These are phyloP conservation scores for Fistularia tabacaria DNA, from an alignment of 2,797 vertebrate genomes.

Conservation along the genomic window DNA sequence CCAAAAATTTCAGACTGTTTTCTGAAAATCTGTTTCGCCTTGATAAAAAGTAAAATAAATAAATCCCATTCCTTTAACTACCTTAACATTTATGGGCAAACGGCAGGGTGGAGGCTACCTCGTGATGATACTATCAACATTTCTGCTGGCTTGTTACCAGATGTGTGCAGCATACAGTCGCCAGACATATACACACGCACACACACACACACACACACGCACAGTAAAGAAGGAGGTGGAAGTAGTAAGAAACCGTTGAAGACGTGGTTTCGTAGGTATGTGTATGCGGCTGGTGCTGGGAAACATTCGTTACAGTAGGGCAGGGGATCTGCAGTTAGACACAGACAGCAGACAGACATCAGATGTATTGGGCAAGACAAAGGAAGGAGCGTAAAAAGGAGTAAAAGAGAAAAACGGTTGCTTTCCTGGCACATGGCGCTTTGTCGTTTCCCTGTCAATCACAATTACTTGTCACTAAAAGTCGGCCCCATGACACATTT, in stretches of 20 bases:
- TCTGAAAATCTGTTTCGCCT: too few species aligned
- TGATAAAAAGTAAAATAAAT: too few species aligned
- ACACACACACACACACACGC: conserved; percentile 39
- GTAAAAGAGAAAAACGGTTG: conserved; percentile 2
- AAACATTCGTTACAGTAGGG: conserved; percentile 84
- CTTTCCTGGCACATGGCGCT: not conserved
- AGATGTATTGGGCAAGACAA: conserved; percentile 13
- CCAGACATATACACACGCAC: conserved; percentile 40
- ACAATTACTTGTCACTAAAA: too few species aligned
- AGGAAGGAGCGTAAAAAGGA: conserved; percentile 4
- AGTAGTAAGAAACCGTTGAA: conserved; percentile 92
- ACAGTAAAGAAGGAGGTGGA: conserved; percentile 78
- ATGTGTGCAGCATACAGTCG: conserved; percentile 44
- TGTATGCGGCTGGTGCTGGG: conserved; percentile 87
- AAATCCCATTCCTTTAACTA: too few species aligned
- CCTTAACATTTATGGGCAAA: too few species aligned
- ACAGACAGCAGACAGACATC: conserved; percentile 14
- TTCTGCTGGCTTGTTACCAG: conserved; percentile 61
- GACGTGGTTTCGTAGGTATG: conserved; percentile 85
- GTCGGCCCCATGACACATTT: too few species aligned
- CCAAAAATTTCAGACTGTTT: too few species aligned
- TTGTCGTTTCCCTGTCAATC: conserved; percentile 8
- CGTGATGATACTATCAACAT: conserved; percentile 78
- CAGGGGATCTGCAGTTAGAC: conserved; percentile 25
- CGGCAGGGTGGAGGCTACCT: too few species aligned